Percentiles rank a stretch among this genome's conserved stretches.
phyloP scores from a whole-genome alignment of 1,140 invertebrate species.

The Coptotermes formosanus region DNA sequence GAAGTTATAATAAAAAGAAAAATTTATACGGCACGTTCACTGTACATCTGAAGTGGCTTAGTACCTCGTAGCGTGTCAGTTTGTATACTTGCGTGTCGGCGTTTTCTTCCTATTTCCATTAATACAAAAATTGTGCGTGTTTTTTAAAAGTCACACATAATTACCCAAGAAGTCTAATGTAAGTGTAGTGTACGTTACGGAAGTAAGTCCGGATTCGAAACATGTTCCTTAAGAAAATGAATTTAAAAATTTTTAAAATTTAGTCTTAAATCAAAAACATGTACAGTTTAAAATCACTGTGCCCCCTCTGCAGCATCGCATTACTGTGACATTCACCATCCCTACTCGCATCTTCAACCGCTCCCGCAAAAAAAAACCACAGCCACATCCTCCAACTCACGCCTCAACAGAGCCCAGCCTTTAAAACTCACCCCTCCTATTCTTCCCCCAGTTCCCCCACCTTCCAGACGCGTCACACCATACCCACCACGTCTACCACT shows the following conservation, averaged over 20 bases:
- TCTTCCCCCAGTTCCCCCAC: not conserved
- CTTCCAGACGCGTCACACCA: constrained; percentile 11
- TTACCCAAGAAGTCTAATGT: not conserved
- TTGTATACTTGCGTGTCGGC: no score
- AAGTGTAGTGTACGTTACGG: not conserved
- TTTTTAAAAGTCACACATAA: not conserved
- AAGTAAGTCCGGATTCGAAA: no score
- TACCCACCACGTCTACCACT: constrained; percentile 14
- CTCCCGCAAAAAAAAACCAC: constrained; percentile 10
- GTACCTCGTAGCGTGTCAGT: no score
- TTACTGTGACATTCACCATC: not conserved
- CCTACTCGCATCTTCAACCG: not conserved
- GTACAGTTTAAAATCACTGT: not conserved
- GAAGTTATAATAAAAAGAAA: no score
- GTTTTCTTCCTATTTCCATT: no score
- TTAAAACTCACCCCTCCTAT: no score
- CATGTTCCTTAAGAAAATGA: no score
- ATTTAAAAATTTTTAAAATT: not conserved
- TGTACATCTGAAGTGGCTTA: no score
- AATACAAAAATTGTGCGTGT: no score
- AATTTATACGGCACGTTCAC: no score
- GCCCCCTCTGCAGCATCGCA: no score
- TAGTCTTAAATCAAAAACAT: not conserved
- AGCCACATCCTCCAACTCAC: constrained; percentile 19
- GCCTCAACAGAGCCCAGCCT: not conserved